Evolutionary conservation across 2,888 invertebrate genomes (phyloP), one percentile per base, ranked within the genome.

Genomic region (Dicycla oo): DNA sequence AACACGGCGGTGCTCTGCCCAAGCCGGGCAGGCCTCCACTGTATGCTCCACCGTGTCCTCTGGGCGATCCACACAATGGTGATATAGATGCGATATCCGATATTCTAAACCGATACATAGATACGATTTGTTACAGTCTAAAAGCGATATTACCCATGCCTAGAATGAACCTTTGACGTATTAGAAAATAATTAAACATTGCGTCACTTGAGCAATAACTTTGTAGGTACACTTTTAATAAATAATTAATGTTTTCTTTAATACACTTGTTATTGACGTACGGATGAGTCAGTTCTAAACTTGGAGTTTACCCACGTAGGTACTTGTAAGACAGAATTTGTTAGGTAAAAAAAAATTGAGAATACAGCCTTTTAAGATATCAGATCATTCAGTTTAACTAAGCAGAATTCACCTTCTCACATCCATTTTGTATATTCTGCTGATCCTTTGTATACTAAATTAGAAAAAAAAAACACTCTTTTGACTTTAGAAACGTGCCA

Each of bases 201-300:
- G 64, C 81, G 57, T 81, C 77, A 66, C n/a, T 34, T 26, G 15
- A 43, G 11, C 10, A 61, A 75, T 69, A 53, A 64, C 54, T 81
- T 61, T 43, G 38, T 34, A 34, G n/a, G n/a, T n/a, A 51, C 60
- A 66, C 60, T 43, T 49, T 26, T 49, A 69, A 20, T 64, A 43
- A 69, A 20, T 64, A 43, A 65, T 76, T 23, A 40, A 15, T 51
- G 47, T 76, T 70, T 57, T 76, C 61, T 76, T 76, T 62, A 49
- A 40, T 54, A 78, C 58, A 53, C 63, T 57, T 47, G 67, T 30
- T 75, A 11, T 53, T 47, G 76, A 65, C 70, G 56, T 49, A 53
- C 10, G 6, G 15, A 51, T 75, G 75, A 53, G 26, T 71, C 74
- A 6, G 18, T 64, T 75, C 45, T 75, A n/a, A 20, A 65, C 20